Evolutionary conservation across 2,888 invertebrate species (phyloP).

Genomic region (Lepeophtheirus nordmannii): DNA sequence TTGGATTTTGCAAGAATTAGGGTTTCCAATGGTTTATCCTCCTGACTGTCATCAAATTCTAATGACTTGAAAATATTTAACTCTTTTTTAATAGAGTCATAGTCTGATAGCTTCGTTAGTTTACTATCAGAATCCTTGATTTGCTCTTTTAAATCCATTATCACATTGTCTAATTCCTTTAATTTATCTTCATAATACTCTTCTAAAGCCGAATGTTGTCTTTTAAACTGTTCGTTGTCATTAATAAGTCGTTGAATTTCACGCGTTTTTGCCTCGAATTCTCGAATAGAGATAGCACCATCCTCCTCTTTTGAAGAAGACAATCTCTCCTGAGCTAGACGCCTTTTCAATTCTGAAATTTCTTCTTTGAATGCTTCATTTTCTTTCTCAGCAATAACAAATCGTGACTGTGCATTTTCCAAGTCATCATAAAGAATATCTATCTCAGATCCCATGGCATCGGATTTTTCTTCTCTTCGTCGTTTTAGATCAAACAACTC

Average conservation of each 20-base stretch:
- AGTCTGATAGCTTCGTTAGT: not conserved
- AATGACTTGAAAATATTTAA: constrained; percentile 5
- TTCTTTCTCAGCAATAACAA: constrained; percentile 6
- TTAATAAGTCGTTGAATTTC: not conserved
- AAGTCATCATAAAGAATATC: constrained; percentile 39
- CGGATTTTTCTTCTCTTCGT: constrained; percentile 21
- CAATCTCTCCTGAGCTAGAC: not conserved
- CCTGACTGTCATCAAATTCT: constrained; percentile 13
- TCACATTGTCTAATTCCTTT: not conserved
- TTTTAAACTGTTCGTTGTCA: not conserved
- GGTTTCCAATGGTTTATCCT: constrained; percentile 45
- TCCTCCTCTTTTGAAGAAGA: not conserved
- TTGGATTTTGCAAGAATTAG: constrained; percentile 61
- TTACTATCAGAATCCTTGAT: not conserved
- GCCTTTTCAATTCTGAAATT: not conserved
- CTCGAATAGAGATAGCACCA: not conserved
- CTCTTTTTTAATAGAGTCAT: constrained; percentile 15
- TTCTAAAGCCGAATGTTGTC: not conserved
- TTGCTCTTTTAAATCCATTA: not conserved
- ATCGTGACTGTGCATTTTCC: constrained; percentile 35
- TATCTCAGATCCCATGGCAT: constrained; percentile 36
- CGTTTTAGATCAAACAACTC: constrained; percentile 29
- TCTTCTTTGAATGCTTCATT: constrained; percentile 14
- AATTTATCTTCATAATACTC: not conserved
- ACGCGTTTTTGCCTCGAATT: not conserved